Percentiles rank a stretch among this genome's conserved stretches.
phyloP scores from a whole-genome alignment of 2,888 invertebrate genomes.

The Priapulus caudatus region DNA sequence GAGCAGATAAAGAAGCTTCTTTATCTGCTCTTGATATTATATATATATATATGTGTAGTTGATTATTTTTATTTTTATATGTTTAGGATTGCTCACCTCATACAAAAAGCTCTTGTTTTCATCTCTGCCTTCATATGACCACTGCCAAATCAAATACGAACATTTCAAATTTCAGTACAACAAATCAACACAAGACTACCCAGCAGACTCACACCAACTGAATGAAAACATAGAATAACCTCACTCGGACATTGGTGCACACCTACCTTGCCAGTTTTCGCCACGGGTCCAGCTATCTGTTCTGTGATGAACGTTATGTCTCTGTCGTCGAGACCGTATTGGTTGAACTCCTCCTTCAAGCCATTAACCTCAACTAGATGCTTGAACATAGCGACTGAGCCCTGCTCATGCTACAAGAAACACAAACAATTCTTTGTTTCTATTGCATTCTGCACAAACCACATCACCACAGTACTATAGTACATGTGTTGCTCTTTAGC shows the following conservation, averaged over 20 bases:
- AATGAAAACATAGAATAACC: slow-evolving; percentile 13
- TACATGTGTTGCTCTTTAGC: slow-evolving; percentile 7
- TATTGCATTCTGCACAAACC: not conserved
- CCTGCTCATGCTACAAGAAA: slow-evolving; percentile 44
- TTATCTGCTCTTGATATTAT: too few species aligned
- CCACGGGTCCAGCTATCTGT: slow-evolving; percentile 35
- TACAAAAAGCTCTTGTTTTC: slow-evolving; percentile 43
- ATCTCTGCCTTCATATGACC: slow-evolving; percentile 28
- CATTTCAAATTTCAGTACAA: not conserved
- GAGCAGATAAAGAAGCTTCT: too few species aligned
- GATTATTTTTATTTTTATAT: too few species aligned
- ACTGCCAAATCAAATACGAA: slow-evolving; percentile 16
- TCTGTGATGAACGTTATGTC: slow-evolving; percentile 43
- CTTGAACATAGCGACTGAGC: slow-evolving; percentile 42
- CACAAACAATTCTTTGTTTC: slow-evolving; percentile 11
- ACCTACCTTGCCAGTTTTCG: not conserved
- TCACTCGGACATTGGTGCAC: too few species aligned
- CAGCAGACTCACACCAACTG: not conserved
- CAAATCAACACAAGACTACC: slow-evolving; percentile 8
- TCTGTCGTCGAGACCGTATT: slow-evolving; percentile 29
- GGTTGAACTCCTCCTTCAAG: slow-evolving; percentile 30
- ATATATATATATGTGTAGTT: too few species aligned
- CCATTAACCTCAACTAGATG: slow-evolving; percentile 39
- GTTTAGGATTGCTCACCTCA: slow-evolving; percentile 39
- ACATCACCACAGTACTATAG: not conserved